A percentile compares a stretch with the other conserved stretches of the same genome.
Conservation (phyloP, 2,888 invertebrate species). For the Unio pictorum region DNA sequence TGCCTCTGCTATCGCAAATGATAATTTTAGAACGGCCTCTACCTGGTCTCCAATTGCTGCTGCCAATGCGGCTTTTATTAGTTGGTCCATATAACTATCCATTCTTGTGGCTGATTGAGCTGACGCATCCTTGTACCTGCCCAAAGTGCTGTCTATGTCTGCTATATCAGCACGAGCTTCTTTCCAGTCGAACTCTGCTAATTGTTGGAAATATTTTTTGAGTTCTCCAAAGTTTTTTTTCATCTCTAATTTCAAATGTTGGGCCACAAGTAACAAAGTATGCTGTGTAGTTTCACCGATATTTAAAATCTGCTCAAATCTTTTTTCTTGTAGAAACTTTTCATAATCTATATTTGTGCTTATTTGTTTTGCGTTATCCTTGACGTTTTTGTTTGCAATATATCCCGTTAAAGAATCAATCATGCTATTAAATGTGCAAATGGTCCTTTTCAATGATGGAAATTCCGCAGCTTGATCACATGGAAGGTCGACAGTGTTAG, state of each 20-base stretch:
- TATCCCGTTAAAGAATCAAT: no score
- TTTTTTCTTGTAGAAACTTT: no score
- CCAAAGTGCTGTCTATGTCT: not conserved
- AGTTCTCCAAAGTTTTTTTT: not conserved
- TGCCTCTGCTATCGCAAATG: no score
- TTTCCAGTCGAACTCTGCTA: slow-evolving; percentile 1
- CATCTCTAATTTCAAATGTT: not conserved
- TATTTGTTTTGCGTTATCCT: no score
- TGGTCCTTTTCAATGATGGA: no score
- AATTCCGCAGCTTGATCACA: no score
- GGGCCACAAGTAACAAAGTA: not conserved
- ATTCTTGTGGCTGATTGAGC: not conserved
- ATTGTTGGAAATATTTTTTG: slow-evolving; percentile 2
- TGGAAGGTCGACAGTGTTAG: no score
- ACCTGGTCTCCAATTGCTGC: slow-evolving; percentile 1
- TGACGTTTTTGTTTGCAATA: no score
- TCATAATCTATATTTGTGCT: no score
- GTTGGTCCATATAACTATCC: not conserved
- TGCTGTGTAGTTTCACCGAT: no score
- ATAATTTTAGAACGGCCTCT: not conserved
- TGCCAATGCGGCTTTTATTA: not conserved
- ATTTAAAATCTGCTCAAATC: no score
- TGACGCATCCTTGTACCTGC: not conserved
- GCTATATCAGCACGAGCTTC: not conserved
- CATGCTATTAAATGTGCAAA: no score